Base-by-base conservation (phyloP, 2,797 vertebrate genomes). In the Ctenochaetus hawaiiensis region DNA sequence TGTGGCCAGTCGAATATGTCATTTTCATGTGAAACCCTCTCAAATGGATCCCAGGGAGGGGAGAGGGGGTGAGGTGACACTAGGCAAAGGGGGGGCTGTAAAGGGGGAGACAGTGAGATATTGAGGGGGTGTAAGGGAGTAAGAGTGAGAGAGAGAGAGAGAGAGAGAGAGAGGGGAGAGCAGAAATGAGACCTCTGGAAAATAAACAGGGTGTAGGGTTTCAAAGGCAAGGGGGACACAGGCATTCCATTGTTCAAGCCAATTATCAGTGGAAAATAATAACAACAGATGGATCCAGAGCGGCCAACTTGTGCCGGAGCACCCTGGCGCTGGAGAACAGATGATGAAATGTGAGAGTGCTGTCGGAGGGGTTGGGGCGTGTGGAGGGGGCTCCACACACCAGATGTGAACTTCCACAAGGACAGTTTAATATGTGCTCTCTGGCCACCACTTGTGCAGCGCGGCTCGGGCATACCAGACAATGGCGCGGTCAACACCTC, bases 181-280 rank as follows among this genome's bases (percentile, higher is more conserved):
- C 59, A 91, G 85, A 85, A 91, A 92, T 68, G 85, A 90, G 96
- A 96, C 95, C 96, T 96, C 95, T 93, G 96, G 95, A 97, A 98
- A 99, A 98, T 98, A 99, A 99, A 99, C 97, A 98, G 95, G 94
- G 96, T 96, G 94, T 98, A 95, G 90, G 84, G 96, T 99, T 99
- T 98, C 98, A 99, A 99, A 98, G 97, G 95, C 96, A 90, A 83
- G 84, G 88, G 95, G 96, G 96, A 96, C 95, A 97, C 96, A 98
- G 96, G 96, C 97, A 98, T 99, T 97, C 97, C 97, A 97, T 98
- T 99, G 98, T 98, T 98, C 96, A 93, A 95, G 96, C 97, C 97
- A 99, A 99, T 99, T 99, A 99, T 98, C 97, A 97, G 97, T 95
- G 95, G 96, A 97, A 99, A 99, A 98, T 98, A 99, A 99, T 97